Evolutionary conservation across 2,888 invertebrate species (phyloP), one percentile per base, ranked within the genome.

Genomic region (Oxycera nigricornis): DNA sequence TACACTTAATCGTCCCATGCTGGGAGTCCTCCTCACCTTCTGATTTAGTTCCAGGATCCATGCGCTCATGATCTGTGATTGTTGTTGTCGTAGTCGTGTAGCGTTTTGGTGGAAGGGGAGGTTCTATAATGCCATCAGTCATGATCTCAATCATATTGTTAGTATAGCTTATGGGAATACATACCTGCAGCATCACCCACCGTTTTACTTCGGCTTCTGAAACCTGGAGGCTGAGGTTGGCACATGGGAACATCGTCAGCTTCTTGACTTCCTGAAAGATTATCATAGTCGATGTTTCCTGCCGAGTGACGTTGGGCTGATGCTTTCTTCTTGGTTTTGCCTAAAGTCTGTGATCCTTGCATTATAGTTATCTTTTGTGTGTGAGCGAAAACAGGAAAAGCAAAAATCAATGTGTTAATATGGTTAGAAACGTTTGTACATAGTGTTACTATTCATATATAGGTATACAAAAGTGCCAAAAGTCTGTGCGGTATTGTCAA

Each of bases 171-270:
- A 46, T 2, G 35, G 22, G 46, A 39, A 14, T 55, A 78, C 84
- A 83, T 83, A 93, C 94, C 94, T 81, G 90, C 89, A 74, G 91
- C 89, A 84, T 96, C 96, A 79, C 95, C 94, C 79, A 96, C 90
- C n/a, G 95, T 96, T 87, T 94, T 95, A 87, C 96, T 96, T 81
- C 96, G 90, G 79, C 91, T 90, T 80, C 95, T 89, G 86, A 95
- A 95, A 65, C 86, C 85, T 79, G 85, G 81, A 76, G 86, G 82
- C 76, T 86, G 81, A 75, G 82, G 81, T 73, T 78, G 79, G 22
- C 68, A 79, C 9, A 73, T 73, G 24, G 87, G 86, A 83, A 88
- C 84, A 78, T 90, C 90, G 70, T 93, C 93, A 14, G 89, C 89
- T 77, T 94, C 93, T 83, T 94, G 91, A 83, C 91, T 90, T 80